phyloP scores from a whole-genome alignment of 1,140 invertebrate species.

The Drosophila burlai region DNA sequence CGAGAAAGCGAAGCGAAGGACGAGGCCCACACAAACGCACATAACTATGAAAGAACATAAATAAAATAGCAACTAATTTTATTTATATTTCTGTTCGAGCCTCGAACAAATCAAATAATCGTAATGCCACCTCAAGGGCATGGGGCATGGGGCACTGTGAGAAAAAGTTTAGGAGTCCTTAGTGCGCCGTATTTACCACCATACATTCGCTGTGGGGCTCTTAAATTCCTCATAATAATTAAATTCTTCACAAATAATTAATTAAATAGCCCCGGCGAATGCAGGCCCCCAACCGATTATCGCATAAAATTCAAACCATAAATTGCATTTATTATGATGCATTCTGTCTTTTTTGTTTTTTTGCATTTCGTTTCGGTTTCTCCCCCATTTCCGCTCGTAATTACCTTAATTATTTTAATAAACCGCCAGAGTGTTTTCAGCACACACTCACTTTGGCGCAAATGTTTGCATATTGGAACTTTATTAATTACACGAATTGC shows the following conservation, averaged over 20 bases:
- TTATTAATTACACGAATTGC: conserved; percentile 72
- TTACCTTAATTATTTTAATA: conserved; percentile 84
- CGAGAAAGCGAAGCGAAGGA: neutral
- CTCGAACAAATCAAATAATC: conserved; percentile 70
- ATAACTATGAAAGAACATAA: conserved; percentile 57
- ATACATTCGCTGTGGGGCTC: conserved; percentile 4
- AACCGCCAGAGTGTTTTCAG: conserved; percentile 65
- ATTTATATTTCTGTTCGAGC: conserved; percentile 62
- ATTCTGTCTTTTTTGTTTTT: conserved; percentile 2
- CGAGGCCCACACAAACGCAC: conserved; percentile 2
- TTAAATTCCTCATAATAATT: conserved; percentile 32
- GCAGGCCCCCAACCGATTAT: conserved; percentile 39
- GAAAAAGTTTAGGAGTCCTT: conserved; percentile 7
- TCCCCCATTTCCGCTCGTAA: conserved; percentile 53
- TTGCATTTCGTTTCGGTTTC: neutral
- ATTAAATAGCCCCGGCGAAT: conserved; percentile 29
- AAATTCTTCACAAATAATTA: conserved; percentile 34
- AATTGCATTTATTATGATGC: conserved; percentile 69
- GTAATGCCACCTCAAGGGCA: conserved; percentile 51
- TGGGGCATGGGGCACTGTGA: neutral
- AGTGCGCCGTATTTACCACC: no score
- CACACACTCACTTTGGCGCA: conserved; percentile 50
- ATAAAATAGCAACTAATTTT: conserved; percentile 82
- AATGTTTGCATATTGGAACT: conserved; percentile 73
- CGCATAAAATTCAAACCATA: conserved; percentile 54